Evolutionary conservation across 2,888 invertebrate species (phyloP), one percentile per base, ranked within the genome.

Genomic region (Drosophila nr. fundita): DNA sequence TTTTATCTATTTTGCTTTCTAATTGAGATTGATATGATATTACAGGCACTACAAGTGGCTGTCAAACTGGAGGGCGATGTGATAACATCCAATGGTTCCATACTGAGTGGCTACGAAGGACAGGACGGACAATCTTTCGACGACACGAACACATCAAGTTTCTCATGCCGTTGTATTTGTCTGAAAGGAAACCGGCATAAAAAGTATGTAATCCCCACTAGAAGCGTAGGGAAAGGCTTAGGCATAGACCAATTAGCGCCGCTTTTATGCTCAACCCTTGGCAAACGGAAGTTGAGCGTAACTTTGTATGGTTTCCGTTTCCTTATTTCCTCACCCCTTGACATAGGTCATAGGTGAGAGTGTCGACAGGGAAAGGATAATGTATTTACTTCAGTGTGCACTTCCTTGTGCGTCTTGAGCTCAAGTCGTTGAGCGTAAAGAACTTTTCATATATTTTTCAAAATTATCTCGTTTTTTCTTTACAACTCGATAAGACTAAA

Each of bases 41-140:
- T 92, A 59, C 94, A 98, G 96, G 99, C 99, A 71, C 97, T 98
- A 79, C 97, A 98, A 92, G 98, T 98, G 58, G 98, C 99, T 67
- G 99, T 99, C 29, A 95, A 98, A 72, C 94, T 99, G 75, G 99
- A 99, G 92, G 99, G 99, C 73, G 99, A 99, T 94, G 98, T 99
- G 87, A 99, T 99, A 93, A 98, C 98, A 71, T 97, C 98, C 52
- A 98, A 98, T 91, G 98, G 98, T 70, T 98, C 97, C 82, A 97
- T 98, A 89, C 93, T 98, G 87, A 96, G 97, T 82, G 97, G 97
- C 66, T 92, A 93, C 80, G 92, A 93, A 72, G 93, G 93, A 66
- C 93, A 93, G 71, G 93, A 93, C 72, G 91, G 84, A 58, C 91
- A 91, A 79, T 93, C 93, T 54, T 81, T 91, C 55, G 92, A 90